phyloP scores from a whole-genome alignment of 2,888 invertebrate genomes.

The Platerodrilus igneus region DNA sequence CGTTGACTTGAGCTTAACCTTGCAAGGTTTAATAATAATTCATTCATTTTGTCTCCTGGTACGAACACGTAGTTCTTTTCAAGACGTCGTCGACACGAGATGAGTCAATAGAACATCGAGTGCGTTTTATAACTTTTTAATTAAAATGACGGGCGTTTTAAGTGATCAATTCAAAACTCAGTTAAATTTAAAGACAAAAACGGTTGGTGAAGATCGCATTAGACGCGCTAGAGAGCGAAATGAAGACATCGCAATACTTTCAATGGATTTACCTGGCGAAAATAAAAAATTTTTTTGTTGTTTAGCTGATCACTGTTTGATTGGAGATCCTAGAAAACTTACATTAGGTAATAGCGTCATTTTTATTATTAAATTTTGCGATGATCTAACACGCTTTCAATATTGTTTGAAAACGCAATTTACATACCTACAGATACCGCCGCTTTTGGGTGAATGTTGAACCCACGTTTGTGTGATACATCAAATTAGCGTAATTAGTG shows the following conservation, averaged over 20 bases:
- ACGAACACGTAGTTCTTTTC: slow-evolving; percentile 39
- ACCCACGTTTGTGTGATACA: too few relatives aligned
- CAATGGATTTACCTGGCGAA: slow-evolving; percentile 74
- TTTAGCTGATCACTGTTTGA: slow-evolving; percentile 66
- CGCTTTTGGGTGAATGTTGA: slow-evolving; percentile 8
- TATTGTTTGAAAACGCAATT: too few relatives aligned
- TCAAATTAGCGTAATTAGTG: too few relatives aligned
- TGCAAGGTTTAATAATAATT: slow-evolving; percentile 36
- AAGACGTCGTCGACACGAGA: slow-evolving; percentile 36
- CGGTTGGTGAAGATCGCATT: slow-evolving; percentile 78
- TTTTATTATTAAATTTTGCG: too few relatives aligned
- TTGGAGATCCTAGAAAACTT: slow-evolving; percentile 73
- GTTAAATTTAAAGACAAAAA: slow-evolving; percentile 69
- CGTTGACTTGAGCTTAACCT: slow-evolving; percentile 32
- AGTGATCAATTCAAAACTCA: slow-evolving; percentile 74
- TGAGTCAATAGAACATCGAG: too few relatives aligned
- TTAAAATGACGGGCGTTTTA: slow-evolving; percentile 71
- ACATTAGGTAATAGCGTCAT: slow-evolving; percentile 85
- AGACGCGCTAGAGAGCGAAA: slow-evolving; percentile 74
- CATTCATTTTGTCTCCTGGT: slow-evolving; percentile 39
- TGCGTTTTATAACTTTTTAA: too few relatives aligned
- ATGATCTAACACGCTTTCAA: too few relatives aligned
- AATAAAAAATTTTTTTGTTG: slow-evolving; percentile 72
- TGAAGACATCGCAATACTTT: slow-evolving; percentile 82
- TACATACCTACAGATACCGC: too few relatives aligned